Evolutionary conservation across 2,888 invertebrate species (phyloP).

Genomic region (Anarsia innoxiella): DNA sequence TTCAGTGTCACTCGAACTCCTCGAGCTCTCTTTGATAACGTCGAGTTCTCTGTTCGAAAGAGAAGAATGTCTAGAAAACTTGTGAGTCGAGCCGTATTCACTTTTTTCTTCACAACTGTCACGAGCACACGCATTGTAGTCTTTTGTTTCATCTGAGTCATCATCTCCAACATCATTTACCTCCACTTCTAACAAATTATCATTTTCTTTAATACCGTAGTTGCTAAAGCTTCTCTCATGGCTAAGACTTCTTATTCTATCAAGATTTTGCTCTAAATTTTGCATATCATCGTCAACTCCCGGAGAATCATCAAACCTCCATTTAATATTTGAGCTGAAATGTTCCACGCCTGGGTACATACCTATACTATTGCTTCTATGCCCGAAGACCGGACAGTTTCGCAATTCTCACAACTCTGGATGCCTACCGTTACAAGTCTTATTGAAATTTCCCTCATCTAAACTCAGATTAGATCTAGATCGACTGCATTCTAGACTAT

Average conservation of each 20-base stretch:
- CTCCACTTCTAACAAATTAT: slow-evolving; percentile 65
- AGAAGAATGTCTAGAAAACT: slow-evolving; percentile 66
- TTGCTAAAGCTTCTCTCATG: slow-evolving; percentile 57
- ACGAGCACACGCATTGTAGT: slow-evolving; percentile 44
- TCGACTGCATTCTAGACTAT: slow-evolving; percentile 58
- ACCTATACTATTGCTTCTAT: slow-evolving; percentile 70
- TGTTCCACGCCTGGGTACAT: slow-evolving; percentile 67
- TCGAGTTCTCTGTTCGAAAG: slow-evolving; percentile 69
- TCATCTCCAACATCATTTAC: slow-evolving; percentile 54
- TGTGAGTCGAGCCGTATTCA: slow-evolving; percentile 55
- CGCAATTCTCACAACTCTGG: slow-evolving; percentile 73
- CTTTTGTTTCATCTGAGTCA: slow-evolving; percentile 55
- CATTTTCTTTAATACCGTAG: slow-evolving; percentile 50
- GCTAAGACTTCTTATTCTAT: slow-evolving; percentile 67
- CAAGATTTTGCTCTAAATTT: slow-evolving; percentile 63
- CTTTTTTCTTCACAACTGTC: slow-evolving; percentile 60
- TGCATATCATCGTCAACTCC: slow-evolving; percentile 55
- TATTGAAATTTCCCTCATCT: slow-evolving; percentile 66
- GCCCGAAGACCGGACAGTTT: slow-evolving; percentile 71
- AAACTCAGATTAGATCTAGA: slow-evolving; percentile 68
- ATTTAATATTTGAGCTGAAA: slow-evolving; percentile 66
- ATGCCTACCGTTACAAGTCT: slow-evolving; percentile 64
- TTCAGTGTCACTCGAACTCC: slow-evolving; percentile 72
- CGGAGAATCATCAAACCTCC: slow-evolving; percentile 64
- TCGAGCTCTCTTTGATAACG: slow-evolving; percentile 70